Conservation (phyloP, 2,888 invertebrate genomes). For the Poecilobothrus nobilitatus region DNA sequence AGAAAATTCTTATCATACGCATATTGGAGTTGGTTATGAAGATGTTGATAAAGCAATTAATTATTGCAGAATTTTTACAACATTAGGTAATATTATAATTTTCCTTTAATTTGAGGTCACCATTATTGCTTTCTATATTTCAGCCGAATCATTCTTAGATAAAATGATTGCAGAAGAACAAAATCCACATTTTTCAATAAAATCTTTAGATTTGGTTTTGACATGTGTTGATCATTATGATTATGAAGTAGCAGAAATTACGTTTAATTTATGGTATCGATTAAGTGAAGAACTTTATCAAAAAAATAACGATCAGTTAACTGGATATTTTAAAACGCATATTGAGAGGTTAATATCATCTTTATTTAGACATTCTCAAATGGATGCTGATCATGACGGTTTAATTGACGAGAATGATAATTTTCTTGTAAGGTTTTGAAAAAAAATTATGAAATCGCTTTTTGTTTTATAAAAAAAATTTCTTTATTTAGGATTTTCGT, state of each 20-base stretch:
- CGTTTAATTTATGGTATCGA: constrained; percentile 95
- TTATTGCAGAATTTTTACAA: constrained; percentile 91
- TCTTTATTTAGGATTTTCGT: constrained; percentile 57
- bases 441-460: not conserved
- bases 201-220: constrained; percentile 79
- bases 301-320: constrained; percentile 71
- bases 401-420: constrained; percentile 76
- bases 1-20: constrained; percentile 75
- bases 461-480: not conserved
- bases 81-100: constrained; percentile 45
- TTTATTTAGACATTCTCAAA: constrained; percentile 86
- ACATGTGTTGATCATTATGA: constrained; percentile 94
- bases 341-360: constrained; percentile 84
- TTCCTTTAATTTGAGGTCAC: not conserved
- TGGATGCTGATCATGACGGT: constrained; percentile 89
- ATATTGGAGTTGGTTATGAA: constrained; percentile 74
- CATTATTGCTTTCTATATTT: constrained; percentile 11
- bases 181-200: constrained; percentile 64
- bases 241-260: constrained; percentile 88
- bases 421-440: constrained; percentile 52
- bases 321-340: constrained; percentile 77
- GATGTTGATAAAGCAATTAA: constrained; percentile 90
- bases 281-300: constrained; percentile 91
- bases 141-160: constrained; percentile 78
- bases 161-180: constrained; percentile 64